Base-by-base conservation (phyloP, 2,113 vertebrate species). In the Melospiza georgiana region DNA sequence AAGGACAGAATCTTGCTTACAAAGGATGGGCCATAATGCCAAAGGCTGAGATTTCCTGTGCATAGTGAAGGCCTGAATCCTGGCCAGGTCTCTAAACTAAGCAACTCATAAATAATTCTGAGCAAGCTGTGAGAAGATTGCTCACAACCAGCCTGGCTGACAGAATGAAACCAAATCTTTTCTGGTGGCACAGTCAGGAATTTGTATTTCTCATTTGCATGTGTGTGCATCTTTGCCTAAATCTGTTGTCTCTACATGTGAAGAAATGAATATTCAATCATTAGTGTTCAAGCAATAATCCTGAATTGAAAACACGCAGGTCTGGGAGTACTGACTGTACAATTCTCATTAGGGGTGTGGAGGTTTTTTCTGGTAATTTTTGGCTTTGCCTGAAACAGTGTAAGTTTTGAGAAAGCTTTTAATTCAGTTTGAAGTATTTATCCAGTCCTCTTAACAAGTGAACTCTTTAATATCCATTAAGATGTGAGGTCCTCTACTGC, bases 41-140 rank as follows among this genome's bases (percentile, higher is more conserved):
- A 93, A 57, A 96, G 89, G 73, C 90, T 96, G 92, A 95, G 86
- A 96, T 96, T 96, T 93, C 87, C 90, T 94, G 79, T 91, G 57
- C 85, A 52, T 67, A 86, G 71, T 23, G 57, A 93, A 93, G 79
- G 65, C 54, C 84, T 97, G 90, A 96, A 93, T 93, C n/a, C 77
- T 91, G 51, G 76, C 95, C 90, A 94, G 90, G 77, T 92, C 76
- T 95, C 89, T 91, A 93, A 94, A 94, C 88, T 93, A 95, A 92
- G 77, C 95, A 96, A 93, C 90, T 96, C 92, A 89, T 95, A 95
- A 97, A 90, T 95, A 96, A 93, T 91, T 78, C 66, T 75, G 83
- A 95, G 92, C 66, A 92, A 91, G 46, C 92, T 95, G 75, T 91
- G 90, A 96, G 92, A 95, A 95, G 94, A 90, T 92, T 93, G 93